Conservation (phyloP, 2,888 invertebrate species). For the Leucophenga montana region DNA sequence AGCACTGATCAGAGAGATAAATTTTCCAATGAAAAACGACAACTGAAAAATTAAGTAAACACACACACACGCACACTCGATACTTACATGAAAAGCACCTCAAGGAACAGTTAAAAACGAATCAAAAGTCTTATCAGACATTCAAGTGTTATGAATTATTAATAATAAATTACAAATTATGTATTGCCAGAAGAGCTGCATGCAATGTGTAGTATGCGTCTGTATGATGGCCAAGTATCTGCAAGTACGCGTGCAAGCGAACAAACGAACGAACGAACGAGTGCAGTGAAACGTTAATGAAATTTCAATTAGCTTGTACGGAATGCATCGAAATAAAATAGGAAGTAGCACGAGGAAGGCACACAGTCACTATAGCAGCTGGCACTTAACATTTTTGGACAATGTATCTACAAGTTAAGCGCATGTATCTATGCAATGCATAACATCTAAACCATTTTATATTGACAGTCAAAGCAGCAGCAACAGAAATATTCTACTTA, state of each 20-base stretch:
- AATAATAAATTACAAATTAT: conserved; percentile 68
- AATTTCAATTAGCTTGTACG: conserved; percentile 68
- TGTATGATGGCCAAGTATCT: background rate
- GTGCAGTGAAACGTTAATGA: conserved; percentile 54
- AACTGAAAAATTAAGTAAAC: conserved; percentile 36
- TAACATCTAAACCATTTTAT: conserved; percentile 65
- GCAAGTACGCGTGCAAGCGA: too few relatives aligned
- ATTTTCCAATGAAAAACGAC: conserved; percentile 51
- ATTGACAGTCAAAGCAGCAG: conserved; percentile 52
- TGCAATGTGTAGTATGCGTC: too few relatives aligned
- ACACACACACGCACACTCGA: background rate
- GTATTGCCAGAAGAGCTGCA: background rate
- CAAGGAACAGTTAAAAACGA: conserved; percentile 23
- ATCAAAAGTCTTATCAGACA: conserved; percentile 33
- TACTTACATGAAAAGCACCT: background rate
- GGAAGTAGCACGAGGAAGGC: background rate
- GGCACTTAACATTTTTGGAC: conserved; percentile 35
- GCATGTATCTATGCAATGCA: conserved; percentile 37
- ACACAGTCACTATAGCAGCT: conserved; percentile 20
- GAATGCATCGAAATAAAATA: background rate
- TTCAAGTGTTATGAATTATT: conserved; percentile 66
- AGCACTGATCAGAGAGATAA: conserved; percentile 52
- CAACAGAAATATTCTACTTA: background rate
- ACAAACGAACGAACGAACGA: too few relatives aligned
- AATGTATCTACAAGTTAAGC: conserved; percentile 37